Evolutionary conservation across 2,888 invertebrate species (phyloP).

Genomic region (Entomobrya multifasciata): DNA sequence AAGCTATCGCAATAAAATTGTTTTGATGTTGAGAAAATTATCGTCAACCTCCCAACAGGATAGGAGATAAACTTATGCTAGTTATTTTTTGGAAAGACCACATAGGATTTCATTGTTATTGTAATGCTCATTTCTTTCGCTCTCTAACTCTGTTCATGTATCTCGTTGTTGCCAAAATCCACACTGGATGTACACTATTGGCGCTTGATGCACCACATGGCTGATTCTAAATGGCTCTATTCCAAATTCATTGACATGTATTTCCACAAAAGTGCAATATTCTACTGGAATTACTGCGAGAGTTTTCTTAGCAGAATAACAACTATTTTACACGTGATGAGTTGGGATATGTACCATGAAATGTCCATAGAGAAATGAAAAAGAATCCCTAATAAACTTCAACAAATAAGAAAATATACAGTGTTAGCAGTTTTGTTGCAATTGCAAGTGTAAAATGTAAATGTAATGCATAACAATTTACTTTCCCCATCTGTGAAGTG

Average conservation of each 20-base stretch:
- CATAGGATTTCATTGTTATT: constrained; percentile 21
- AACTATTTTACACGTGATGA: no score
- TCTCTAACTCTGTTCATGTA: background rate
- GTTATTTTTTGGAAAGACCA: background rate
- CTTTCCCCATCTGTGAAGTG: background rate
- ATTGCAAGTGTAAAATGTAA: background rate
- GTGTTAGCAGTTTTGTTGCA: background rate
- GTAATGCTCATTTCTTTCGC: background rate
- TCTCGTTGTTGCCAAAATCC: background rate
- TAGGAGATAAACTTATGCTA: background rate
- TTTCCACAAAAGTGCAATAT: background rate
- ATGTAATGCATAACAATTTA: background rate
- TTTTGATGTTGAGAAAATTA: constrained; percentile 11
- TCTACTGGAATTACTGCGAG: background rate
- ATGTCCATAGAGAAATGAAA: no score
- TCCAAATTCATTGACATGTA: constrained; percentile 8
- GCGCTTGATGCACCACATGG: background rate
- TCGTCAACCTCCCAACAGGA: constrained; percentile 31
- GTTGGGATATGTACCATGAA: no score
- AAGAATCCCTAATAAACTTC: background rate
- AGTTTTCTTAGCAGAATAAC: background rate
- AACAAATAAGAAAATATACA: background rate
- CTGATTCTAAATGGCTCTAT: constrained; percentile 8
- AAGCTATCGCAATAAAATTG: background rate
- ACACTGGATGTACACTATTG: background rate